Conservation (phyloP, 1,140 invertebrate genomes). For the Grapholita molesta region DNA sequence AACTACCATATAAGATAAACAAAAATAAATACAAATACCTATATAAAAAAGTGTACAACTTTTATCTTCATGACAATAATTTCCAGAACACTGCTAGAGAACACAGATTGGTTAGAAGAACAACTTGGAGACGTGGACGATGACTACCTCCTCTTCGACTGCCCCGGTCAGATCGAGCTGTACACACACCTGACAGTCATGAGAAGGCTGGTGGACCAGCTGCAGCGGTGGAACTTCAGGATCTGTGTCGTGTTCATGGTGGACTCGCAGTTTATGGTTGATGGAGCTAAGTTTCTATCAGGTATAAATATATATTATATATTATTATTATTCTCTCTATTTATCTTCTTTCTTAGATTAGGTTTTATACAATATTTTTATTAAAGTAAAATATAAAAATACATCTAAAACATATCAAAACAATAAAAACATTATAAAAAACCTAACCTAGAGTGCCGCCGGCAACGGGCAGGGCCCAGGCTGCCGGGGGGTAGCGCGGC, state of each 20-base stretch:
- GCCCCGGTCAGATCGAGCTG: constrained; percentile 98
- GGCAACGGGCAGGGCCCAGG: no score
- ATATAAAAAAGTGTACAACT: no score
- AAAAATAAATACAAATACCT: no score
- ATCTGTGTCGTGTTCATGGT: constrained; percentile 95
- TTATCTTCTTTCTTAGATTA: no score
- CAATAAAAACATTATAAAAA: no score
- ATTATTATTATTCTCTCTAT: no score
- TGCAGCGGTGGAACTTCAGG: constrained; percentile 93
- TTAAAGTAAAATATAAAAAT: no score
- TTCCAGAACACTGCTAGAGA: constrained; percentile 91
- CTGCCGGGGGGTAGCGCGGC: no score
- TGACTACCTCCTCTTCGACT: constrained; percentile 99
- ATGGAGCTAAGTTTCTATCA: constrained; percentile 97
- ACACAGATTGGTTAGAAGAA: constrained; percentile 94
- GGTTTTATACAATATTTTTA: no score
- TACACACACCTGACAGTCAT: constrained; percentile 98
- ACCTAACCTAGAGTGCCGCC: no score
- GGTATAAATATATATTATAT: constrained; percentile 33
- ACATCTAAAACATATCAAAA: no score
- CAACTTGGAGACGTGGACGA: constrained; percentile 88
- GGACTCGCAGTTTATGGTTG: constrained; percentile 98
- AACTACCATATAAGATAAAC: no score
- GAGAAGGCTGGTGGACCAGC: constrained; percentile 86
- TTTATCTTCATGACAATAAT: constrained; percentile 9